Percentiles rank a stretch among this genome's conserved stretches.
Conservation (phyloP, 2,797 vertebrate genomes). For the Chiroxiphia lanceolata region DNA sequence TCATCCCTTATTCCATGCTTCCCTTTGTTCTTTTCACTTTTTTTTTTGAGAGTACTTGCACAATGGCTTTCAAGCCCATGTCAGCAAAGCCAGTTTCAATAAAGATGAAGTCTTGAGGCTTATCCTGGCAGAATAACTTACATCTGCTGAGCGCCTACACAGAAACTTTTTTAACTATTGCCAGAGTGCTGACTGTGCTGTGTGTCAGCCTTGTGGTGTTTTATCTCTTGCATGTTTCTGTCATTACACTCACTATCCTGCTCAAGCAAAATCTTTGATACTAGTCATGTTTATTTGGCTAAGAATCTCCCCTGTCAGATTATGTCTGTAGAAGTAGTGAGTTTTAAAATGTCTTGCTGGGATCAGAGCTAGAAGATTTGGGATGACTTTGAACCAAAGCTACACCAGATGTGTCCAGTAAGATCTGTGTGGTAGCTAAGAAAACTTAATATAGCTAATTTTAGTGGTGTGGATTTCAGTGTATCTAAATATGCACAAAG, state of each 20-base stretch:
- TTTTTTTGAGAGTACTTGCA: not conserved
- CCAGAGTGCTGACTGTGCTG: slow-evolving; percentile 34
- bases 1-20: slow-evolving; percentile 14
- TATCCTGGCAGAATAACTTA: slow-evolving; percentile 45
- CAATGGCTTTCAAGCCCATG: slow-evolving; percentile 8
- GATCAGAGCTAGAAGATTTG: slow-evolving; percentile 8
- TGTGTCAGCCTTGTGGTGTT: slow-evolving; percentile 44
- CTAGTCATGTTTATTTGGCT: slow-evolving; percentile 45
- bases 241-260: slow-evolving; percentile 11
- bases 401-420: not conserved
- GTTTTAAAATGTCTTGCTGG: slow-evolving; percentile 43
- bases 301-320: slow-evolving; percentile 29
- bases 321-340: not conserved
- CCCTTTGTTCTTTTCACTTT: slow-evolving; percentile 45
- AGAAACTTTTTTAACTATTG: slow-evolving; percentile 49
- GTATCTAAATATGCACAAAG: not conserved
- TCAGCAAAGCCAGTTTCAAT: slow-evolving; percentile 35
- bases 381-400: not conserved
- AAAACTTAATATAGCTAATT: not conserved
- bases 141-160: slow-evolving; percentile 45
- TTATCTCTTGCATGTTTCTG: slow-evolving; percentile 45
- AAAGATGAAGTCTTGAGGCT: slow-evolving; percentile 35
- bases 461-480: not conserved
- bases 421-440: not conserved
- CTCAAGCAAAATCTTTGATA: slow-evolving; percentile 38